Evolutionary conservation across 2,113 vertebrate species (phyloP), one percentile per base, ranked within the genome.

Genomic region (Rhinogobius similis): DNA sequence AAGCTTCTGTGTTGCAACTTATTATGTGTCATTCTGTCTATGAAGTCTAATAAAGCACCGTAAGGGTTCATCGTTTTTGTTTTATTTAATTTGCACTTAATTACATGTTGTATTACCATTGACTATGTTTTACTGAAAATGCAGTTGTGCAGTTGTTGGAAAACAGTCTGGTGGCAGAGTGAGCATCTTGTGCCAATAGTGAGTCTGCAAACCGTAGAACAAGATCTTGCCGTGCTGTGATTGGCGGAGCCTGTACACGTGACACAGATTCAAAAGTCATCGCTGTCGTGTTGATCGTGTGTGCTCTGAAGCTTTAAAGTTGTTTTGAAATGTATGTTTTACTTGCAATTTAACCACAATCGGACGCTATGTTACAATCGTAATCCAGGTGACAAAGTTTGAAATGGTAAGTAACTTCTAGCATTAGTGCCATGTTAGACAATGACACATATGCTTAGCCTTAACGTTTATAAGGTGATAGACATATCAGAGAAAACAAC

Each of bases 221-320:
- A 79, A 38, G 0, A 1, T 29, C 1, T 7, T 0, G 0, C 4
- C 5, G 0, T 0, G 26, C n/a, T 76, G 32, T 76, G 76, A 88
- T 89, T 89, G 87, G 89, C 53, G 71, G 13, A 24, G 14, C 26
- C 14, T 29, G 55, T 0, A 14, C 27, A 12, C 29, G 41, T 20
- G 24, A 5, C 20, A 3, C n/a, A 1, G 11, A 41, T 85, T 88
- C 67, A 9, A 48, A 32, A 75, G 41, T 2, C 2, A 18, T 44
- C 0, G 64, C 44, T 0, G 12, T 48, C 53, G 56, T 3, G 1
- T 36, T 29, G 29, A 29, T 29, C 29, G 29, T 29, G 5, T 4
- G 6, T 36, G 29, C 14, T 18, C 32, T 32, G 56, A 29, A 18
- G 56, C 20, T 24, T 52, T 52, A 20, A 23, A 2, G 10, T 52